Conservation (phyloP, 92 coral and sea anemone genomes). For the Palythoa heliodiscus region DNA sequence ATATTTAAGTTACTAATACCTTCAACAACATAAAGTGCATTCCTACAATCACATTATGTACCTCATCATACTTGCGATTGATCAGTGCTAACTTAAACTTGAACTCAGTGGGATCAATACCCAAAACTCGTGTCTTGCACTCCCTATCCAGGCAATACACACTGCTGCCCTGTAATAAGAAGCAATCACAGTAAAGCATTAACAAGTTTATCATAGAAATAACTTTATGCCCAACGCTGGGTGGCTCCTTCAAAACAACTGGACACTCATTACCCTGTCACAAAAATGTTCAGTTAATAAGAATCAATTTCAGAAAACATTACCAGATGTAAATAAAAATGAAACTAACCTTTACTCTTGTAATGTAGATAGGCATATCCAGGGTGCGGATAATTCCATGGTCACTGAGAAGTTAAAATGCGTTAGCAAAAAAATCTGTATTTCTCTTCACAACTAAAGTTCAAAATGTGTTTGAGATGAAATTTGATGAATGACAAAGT, state of each 20-base stretch:
- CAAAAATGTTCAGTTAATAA: background rate
- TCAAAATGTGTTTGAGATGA: too few species aligned
- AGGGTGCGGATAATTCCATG: conserved; percentile 98
- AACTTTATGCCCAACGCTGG: background rate
- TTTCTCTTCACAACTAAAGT: background rate
- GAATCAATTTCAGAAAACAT: background rate
- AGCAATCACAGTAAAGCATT: background rate
- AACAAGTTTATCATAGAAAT: background rate
- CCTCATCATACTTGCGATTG: conserved; percentile 98
- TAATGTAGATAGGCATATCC: conserved; percentile 96
- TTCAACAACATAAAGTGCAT: background rate
- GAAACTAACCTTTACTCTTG: conserved; percentile 89
- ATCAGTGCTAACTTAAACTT: conserved; percentile 94
- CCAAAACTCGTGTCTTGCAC: conserved; percentile 95
- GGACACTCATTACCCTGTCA: background rate
- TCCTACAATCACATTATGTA: conserved; percentile 9
- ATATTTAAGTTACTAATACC: too few species aligned
- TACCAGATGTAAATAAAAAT: background rate
- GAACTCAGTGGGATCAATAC: conserved; percentile 98
- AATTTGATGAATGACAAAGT: too few species aligned
- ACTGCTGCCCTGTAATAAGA: conserved; percentile 81
- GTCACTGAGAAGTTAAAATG: conserved; percentile 57
- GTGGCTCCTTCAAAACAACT: background rate
- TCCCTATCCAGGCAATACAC: conserved; percentile 97
- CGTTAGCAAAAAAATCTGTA: background rate